phyloP scores from a whole-genome alignment of 2,113 vertebrate species.

The Narcine bancroftii region DNA sequence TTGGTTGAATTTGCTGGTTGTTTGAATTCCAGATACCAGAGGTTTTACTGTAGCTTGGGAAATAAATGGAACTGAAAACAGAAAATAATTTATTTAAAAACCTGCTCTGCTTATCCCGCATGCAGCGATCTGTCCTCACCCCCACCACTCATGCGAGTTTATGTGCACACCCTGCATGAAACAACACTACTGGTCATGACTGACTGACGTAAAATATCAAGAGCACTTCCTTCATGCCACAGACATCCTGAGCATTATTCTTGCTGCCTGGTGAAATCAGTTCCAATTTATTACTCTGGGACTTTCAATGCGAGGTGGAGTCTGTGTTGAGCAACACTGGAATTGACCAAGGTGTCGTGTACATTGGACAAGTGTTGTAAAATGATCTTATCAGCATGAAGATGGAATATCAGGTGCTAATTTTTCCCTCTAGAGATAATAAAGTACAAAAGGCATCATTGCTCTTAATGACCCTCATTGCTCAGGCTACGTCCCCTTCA shows the following conservation, averaged over 20 bases:
- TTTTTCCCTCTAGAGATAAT: neutral
- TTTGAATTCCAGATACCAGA: no score
- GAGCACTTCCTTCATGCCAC: no score
- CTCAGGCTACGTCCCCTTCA: no score
- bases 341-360: neutral
- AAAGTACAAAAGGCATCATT: neutral
- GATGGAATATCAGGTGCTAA: neutral
- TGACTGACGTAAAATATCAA: neutral
- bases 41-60: no score
- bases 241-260: no score
- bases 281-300: conserved; percentile 9
- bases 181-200: neutral
- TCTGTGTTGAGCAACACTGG: neutral
- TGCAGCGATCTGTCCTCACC: neutral
- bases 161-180: neutral
- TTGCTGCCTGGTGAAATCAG: neutral
- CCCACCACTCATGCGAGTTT: neutral
- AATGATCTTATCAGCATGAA: neutral
- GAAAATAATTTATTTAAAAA: conserved; percentile 29
- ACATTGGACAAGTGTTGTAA: neutral
- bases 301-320: neutral
- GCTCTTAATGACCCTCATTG: no score
- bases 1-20: no score
- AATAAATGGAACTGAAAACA: conserved; percentile 26
- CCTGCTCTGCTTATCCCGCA: neutral